These are phyloP conservation scores for Emydura subglobosa DNA, from an alignment of 2,113 vertebrate species.

Conservation along the genomic window DNA sequence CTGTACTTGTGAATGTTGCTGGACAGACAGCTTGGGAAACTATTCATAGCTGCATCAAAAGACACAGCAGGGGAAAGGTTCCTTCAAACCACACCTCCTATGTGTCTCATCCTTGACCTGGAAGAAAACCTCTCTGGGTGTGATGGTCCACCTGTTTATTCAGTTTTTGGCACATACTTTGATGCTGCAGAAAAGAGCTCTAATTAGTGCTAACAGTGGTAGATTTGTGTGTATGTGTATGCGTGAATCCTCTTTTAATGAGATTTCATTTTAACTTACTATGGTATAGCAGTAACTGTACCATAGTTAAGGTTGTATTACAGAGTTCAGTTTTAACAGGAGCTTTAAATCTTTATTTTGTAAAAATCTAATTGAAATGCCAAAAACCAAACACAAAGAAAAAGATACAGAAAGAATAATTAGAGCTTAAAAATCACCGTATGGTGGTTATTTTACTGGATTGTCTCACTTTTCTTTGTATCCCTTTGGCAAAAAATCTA, in stretches of 20 bases:
- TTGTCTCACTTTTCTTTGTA: neutral
- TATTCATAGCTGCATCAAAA: neutral
- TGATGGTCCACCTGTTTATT: conserved; percentile 15
- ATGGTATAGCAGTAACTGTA: neutral
- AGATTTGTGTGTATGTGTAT: neutral
- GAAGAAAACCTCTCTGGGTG: neutral
- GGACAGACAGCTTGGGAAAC: neutral
- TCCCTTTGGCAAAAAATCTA: neutral
- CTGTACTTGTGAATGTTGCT: neutral
- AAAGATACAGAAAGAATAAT: neutral
- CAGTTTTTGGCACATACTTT: conserved; percentile 19
- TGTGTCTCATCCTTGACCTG: conserved; percentile 1
- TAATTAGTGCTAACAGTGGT: conserved; percentile 19
- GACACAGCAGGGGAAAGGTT: neutral
- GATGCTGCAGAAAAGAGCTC: conserved; percentile 40
- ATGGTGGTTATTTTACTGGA: neutral
- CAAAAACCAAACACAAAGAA: neutral
- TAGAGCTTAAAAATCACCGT: neutral
- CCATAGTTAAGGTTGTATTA: neutral
- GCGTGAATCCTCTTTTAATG: conserved; percentile 45
- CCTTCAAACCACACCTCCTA: neutral
- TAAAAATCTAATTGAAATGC: conserved; percentile 3
- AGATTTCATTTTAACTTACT: conserved; percentile 56
- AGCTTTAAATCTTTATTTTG: conserved; percentile 40
- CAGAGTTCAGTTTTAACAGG: neutral